Conservation (phyloP, 2,113 vertebrate species). For the Marcusenius ussheri region DNA sequence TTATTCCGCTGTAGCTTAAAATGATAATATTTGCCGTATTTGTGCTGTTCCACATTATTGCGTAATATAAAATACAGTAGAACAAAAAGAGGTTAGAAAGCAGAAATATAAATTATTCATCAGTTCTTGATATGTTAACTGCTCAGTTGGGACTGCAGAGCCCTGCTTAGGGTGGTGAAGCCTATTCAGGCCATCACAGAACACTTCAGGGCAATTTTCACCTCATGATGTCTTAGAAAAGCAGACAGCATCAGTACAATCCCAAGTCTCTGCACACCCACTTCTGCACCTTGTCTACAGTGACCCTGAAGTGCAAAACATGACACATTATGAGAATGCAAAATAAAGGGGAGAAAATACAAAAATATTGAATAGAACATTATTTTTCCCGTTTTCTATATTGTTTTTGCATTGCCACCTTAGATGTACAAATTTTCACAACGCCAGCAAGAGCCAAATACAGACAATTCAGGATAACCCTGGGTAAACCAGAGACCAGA, state of each 20-base stretch:
- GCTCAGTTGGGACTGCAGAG: neutral
- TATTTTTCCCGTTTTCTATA: neutral
- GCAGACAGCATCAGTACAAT: neutral
- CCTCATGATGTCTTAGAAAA: neutral
- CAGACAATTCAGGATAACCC: no score
- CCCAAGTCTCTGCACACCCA: neutral
- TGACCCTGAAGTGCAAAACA: neutral
- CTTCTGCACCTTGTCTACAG: neutral
- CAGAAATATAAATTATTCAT: neutral
- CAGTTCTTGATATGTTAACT: neutral
- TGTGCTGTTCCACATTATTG: neutral
- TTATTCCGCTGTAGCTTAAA: neutral
- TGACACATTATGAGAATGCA: neutral
- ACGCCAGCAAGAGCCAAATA: neutral
- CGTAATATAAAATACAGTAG: neutral
- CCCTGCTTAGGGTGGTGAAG: neutral
- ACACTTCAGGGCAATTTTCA: neutral
- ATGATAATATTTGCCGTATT: neutral
- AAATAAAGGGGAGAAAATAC: neutral
- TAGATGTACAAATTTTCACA: neutral
- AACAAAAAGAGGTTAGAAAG: neutral
- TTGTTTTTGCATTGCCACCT: neutral
- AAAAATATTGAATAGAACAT: neutral
- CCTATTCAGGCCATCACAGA: neutral
- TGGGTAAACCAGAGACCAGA: no score